Percentiles rank a stretch among this genome's conserved stretches.
Evolutionary conservation across 2,888 invertebrate genomes (phyloP).

Genomic region (Meta bourneti): DNA sequence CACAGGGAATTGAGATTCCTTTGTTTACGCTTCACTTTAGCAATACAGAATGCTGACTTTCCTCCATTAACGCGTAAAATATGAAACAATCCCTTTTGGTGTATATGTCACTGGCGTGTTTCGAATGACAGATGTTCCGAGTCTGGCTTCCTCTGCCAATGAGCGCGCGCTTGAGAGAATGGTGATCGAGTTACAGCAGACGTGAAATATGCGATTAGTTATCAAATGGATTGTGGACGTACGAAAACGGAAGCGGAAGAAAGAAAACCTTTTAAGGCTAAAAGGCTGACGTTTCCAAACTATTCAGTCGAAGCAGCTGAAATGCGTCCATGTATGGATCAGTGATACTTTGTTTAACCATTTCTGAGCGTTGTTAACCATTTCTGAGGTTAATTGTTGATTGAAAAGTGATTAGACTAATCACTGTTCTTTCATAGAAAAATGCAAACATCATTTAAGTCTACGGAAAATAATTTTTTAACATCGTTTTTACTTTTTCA

Average conservation of each 20-base stretch:
- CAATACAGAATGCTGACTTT: not conserved
- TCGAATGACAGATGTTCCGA: not conserved
- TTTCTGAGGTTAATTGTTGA: too few species aligned
- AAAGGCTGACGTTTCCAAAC: not conserved
- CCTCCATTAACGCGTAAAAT: not conserved
- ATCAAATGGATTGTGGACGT: constrained; percentile 1
- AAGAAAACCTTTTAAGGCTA: constrained; percentile 55
- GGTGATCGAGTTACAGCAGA: constrained; percentile 4
- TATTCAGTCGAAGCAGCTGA: constrained; percentile 5
- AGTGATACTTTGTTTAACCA: too few species aligned
- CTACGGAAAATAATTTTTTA: too few species aligned
- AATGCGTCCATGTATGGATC: constrained; percentile 24
- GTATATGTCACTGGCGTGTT: not conserved
- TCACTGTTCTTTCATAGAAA: too few species aligned
- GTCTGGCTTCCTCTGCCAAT: not conserved
- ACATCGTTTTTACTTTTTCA: too few species aligned
- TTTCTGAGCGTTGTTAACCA: too few species aligned
- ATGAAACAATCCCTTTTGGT: not conserved
- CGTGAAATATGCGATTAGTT: not conserved
- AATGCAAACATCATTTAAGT: too few species aligned
- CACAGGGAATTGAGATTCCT: not conserved
- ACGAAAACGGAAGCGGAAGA: constrained; percentile 23
- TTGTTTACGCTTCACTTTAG: not conserved
- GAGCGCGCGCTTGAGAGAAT: not conserved
- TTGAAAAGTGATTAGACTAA: too few species aligned